These are phyloP conservation scores for Agrypnia vestita DNA, from an alignment of 1,140 invertebrate genomes.

Conservation along the genomic window DNA sequence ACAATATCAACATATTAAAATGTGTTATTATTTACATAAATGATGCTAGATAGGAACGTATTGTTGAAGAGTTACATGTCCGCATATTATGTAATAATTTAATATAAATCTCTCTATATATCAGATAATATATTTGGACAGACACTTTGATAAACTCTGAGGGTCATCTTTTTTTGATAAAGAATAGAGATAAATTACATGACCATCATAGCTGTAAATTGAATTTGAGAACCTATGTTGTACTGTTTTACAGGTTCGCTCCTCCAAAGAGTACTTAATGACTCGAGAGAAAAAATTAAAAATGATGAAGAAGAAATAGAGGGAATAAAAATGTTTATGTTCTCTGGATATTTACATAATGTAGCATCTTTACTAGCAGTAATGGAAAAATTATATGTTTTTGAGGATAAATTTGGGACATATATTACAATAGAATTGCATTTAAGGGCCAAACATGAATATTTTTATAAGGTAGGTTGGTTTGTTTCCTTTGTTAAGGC, in stretches of 20 bases:
- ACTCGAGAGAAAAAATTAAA: constrained; percentile 62
- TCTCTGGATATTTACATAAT: constrained; percentile 67
- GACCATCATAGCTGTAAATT: too few relatives aligned
- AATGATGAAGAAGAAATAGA: constrained; percentile 55
- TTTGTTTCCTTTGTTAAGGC: not conserved
- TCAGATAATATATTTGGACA: too few relatives aligned
- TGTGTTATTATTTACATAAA: too few relatives aligned
- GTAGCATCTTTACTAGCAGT: constrained; percentile 68
- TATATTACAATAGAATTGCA: constrained; percentile 70
- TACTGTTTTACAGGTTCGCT: constrained; percentile 65
- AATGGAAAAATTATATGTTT: constrained; percentile 66
- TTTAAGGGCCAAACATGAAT: constrained; percentile 48
- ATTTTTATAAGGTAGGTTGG: not conserved
- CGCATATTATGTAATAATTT: too few relatives aligned
- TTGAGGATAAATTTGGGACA: constrained; percentile 67
- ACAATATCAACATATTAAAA: too few relatives aligned
- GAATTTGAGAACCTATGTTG: too few relatives aligned
- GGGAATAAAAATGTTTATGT: constrained; percentile 64
- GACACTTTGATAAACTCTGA: too few relatives aligned
- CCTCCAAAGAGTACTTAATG: constrained; percentile 68
- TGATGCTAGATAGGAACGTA: too few relatives aligned
- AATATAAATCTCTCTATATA: too few relatives aligned
- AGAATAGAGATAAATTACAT: too few relatives aligned
- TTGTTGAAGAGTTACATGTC: too few relatives aligned
- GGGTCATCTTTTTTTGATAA: too few relatives aligned